Conservation (phyloP, 2,797 vertebrate genomes). For the Erethizon dorsatum region DNA sequence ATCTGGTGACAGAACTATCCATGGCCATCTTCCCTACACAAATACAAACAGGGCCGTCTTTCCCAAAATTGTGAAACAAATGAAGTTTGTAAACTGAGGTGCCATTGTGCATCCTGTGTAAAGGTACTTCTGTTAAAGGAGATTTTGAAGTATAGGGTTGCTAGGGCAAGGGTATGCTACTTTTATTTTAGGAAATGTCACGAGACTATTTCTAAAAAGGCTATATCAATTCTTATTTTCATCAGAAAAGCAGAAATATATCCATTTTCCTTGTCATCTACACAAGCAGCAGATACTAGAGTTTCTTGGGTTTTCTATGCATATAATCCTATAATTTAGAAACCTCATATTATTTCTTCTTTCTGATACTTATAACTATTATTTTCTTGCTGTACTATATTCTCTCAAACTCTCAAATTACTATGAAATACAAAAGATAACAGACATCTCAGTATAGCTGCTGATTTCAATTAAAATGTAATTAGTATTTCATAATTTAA, state of each 20-base stretch:
- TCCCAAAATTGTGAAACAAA: not conserved
- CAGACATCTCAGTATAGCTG: not conserved
- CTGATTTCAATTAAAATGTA: not conserved
- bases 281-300: not conserved
- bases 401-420: constrained; percentile 7
- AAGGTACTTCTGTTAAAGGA: not conserved
- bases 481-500: constrained; percentile 31
- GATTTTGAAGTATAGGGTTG: not conserved
- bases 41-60: not conserved
- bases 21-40: not conserved
- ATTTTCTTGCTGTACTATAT: constrained; percentile 18
- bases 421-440: constrained; percentile 27
- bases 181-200: constrained; percentile 45
- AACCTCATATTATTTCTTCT: not conserved
- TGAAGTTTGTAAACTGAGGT: not conserved
- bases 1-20: too few species aligned
- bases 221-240: constrained; percentile 23
- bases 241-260: not conserved
- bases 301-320: not conserved
- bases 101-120: not conserved
- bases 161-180: not conserved
- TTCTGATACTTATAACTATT: constrained; percentile 31
- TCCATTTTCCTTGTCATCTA: not conserved
- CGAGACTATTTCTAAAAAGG: not conserved
- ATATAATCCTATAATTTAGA: not conserved